These are phyloP conservation scores for Poecilobothrus nobilitatus DNA, from an alignment of 2,888 invertebrate genomes.

Conservation along the genomic window DNA sequence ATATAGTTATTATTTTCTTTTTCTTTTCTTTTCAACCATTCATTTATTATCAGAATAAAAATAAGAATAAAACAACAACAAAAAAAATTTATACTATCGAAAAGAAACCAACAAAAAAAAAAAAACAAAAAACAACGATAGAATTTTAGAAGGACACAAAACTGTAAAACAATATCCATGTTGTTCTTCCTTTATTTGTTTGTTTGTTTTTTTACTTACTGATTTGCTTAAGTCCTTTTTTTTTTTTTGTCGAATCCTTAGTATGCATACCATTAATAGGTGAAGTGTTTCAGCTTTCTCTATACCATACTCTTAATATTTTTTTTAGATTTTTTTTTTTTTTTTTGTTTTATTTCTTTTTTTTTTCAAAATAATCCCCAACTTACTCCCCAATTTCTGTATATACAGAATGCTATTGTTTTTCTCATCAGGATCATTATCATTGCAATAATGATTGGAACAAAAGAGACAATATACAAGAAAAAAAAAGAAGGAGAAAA, in stretches of 20 bases:
- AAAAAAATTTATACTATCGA: no score
- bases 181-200: not conserved
- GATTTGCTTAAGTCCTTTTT: not conserved
- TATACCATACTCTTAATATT: no score
- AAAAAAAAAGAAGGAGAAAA: no score
- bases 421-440: no score
- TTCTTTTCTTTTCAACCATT: not conserved
- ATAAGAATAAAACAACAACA: not conserved
- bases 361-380: no score
- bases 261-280: not conserved
- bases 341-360: no score
- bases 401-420: no score
- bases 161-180: not conserved
- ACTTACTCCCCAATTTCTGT: no score
- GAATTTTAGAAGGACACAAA: not conserved
- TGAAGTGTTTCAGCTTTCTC: not conserved
- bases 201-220: not conserved
- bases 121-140: not conserved
- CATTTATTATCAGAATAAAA: not conserved
- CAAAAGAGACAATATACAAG: no score
- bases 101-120: not conserved
- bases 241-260: not conserved
- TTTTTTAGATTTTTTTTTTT: no score
- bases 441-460: no score
- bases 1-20: no score